Percentiles rank a stretch among this genome's conserved stretches.
These are phyloP conservation scores for Centruroides sculpturatus DNA, from an alignment of 1,140 invertebrate species.

Conservation along the genomic window DNA sequence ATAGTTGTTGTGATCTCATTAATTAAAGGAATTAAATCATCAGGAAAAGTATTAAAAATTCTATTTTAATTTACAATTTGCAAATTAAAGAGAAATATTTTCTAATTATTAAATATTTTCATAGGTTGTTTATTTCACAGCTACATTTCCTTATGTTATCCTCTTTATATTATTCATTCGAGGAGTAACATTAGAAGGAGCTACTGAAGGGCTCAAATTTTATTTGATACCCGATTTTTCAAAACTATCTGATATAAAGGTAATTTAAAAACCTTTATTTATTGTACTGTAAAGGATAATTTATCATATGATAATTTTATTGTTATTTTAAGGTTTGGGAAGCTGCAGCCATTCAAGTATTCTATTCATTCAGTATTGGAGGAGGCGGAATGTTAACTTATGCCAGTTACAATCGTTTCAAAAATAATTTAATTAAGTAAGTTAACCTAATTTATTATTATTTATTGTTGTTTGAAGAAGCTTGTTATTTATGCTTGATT, in stretches of 20 bases:
- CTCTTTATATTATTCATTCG: slow-evolving; percentile 42
- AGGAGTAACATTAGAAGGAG: slow-evolving; percentile 44
- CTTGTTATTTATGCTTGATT: neutral
- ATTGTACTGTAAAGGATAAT: neutral
- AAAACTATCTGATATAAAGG: slow-evolving; percentile 33
- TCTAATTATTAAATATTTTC: slow-evolving; percentile 17
- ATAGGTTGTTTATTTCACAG: slow-evolving; percentile 51
- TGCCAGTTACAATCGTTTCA: slow-evolving; percentile 58
- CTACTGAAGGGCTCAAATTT: slow-evolving; percentile 38
- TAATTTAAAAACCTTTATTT: neutral
- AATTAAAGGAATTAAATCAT: slow-evolving; percentile 47
- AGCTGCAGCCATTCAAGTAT: slow-evolving; percentile 33
- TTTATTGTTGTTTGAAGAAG: too few relatives aligned
- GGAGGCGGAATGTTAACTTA: slow-evolving; percentile 48
- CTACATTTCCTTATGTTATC: slow-evolving; percentile 48
- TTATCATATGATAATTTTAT: neutral
- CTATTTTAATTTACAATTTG: slow-evolving; percentile 32
- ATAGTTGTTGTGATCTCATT: slow-evolving; percentile 43
- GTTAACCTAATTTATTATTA: neutral
- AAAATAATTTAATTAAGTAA: slow-evolving; percentile 51
- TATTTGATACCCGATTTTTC: slow-evolving; percentile 41
- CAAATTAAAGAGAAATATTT: slow-evolving; percentile 45
- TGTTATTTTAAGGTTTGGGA: slow-evolving; percentile 29
- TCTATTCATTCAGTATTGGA: slow-evolving; percentile 31
- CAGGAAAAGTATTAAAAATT: slow-evolving; percentile 41